Percentiles rank a stretch among this genome's conserved stretches.
Evolutionary conservation across 1,140 invertebrate genomes (phyloP).

Genomic region (Drosophila trapezifrons): DNA sequence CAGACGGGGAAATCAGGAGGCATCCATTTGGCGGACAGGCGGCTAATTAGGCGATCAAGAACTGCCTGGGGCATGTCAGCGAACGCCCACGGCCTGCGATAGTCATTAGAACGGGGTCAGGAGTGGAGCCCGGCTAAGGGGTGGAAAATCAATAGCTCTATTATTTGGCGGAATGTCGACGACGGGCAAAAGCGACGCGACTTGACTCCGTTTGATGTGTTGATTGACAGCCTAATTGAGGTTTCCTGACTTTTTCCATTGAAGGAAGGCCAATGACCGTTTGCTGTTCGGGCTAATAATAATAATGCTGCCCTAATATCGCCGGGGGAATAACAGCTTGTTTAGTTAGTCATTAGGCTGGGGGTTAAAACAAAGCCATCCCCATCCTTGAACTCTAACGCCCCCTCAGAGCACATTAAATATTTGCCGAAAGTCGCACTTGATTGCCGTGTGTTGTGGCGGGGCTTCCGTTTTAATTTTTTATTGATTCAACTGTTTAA

Average conservation of each 20-base stretch:
- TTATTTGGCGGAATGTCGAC: conserved; percentile 64
- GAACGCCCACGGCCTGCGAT: conserved; percentile 46
- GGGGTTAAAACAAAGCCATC: conserved; percentile 13
- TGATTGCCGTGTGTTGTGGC: conserved; percentile 26
- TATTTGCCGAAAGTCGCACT: conserved; percentile 72
- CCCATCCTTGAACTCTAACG: neutral
- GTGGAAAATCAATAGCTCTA: conserved; percentile 77
- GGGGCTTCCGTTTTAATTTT: conserved; percentile 70
- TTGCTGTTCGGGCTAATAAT: conserved; percentile 64
- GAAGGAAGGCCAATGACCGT: conserved; percentile 58
- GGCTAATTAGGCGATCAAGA: conserved; percentile 73
- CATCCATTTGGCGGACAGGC: conserved; percentile 43
- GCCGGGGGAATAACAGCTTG: conserved; percentile 26
- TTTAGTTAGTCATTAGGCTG: conserved; percentile 54
- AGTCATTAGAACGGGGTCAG: conserved; percentile 50
- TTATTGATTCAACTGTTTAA: conserved; percentile 78
- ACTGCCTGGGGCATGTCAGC: conserved; percentile 50
- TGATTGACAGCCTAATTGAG: conserved; percentile 81
- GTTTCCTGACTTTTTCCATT: conserved; percentile 66
- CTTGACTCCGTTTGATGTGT: conserved; percentile 43
- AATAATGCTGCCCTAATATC: conserved; percentile 65
- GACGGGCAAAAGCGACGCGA: conserved; percentile 19
- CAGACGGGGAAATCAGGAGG: conserved; percentile 28
- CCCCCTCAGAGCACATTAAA: conserved; percentile 53
- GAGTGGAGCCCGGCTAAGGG: conserved; percentile 8